Evolutionary conservation across 2,113 vertebrate genomes (phyloP), one percentile per base, ranked within the genome.

Genomic region (Crypturellus undulatus): DNA sequence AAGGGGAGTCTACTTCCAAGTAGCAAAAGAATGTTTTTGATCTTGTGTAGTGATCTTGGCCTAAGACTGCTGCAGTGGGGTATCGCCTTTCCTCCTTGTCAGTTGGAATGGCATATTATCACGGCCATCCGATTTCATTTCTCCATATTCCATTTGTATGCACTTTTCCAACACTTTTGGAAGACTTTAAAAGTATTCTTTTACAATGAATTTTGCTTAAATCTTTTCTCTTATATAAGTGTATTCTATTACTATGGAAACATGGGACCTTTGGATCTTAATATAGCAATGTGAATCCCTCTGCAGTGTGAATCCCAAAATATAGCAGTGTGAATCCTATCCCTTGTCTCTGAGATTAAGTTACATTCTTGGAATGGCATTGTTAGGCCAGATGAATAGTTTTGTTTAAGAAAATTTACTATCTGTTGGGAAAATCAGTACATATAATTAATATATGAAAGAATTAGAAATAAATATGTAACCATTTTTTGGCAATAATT

Each of bases 131-230:
- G 59, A 17, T 91, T 71, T 84, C 20, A 67, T 79, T 89, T 90
- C 26, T 82, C 32, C 6, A 0, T 71, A 64, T 43, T 60, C 19
- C 1, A 0, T 88, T 80, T 80, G 77, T 89, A 88, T 93, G 56
- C 56, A 59, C 51, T 80, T 80, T 75, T 65, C 86, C 80, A 89
- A 45, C 9, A 30, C 9, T 93, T 88, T 28, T 25, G 28, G 34
- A 81, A 79, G 58, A 52, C 62, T 79, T 79, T 82, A 91, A 94
- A 92, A 87, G 60, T 43, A 89, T 62, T 87, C 12, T 13, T 79
- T 87, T 94, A 85, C 49, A 64, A 17, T 72, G n/a, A 94, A 40
- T 6, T 87, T 92, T 94, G 81, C 58, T 42, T 85, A 26, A 51
- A 51, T 75, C 69, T 87, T 64, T 43, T 84, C 16, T 82, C 26